phyloP scores from a whole-genome alignment of 2,888 invertebrate genomes.

The Andricus curvator region DNA sequence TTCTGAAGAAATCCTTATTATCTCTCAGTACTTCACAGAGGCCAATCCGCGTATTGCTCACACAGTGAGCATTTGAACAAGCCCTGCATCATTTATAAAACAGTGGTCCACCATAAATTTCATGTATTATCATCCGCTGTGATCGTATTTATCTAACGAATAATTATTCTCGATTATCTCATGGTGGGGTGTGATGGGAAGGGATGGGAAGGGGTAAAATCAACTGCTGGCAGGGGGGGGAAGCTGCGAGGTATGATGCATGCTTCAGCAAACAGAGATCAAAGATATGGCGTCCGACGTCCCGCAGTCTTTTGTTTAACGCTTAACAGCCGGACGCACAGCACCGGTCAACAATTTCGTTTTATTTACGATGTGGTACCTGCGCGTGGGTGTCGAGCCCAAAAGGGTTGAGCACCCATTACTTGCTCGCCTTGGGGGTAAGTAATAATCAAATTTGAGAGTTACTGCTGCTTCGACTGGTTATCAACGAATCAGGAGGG shows the following conservation, averaged over 20 bases:
- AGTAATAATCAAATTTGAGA: slow-evolving; percentile 75
- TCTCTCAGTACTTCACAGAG: neutral
- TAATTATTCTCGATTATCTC: slow-evolving; percentile 76
- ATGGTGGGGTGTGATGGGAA: slow-evolving; percentile 41
- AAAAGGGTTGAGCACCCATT: slow-evolving; percentile 73
- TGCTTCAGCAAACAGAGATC: slow-evolving; percentile 73
- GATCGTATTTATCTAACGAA: slow-evolving; percentile 76
- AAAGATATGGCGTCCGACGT: slow-evolving; percentile 70
- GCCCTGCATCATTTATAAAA: slow-evolving; percentile 66
- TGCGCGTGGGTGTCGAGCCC: slow-evolving; percentile 69
- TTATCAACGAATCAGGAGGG: slow-evolving; percentile 41
- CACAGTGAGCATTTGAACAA: neutral
- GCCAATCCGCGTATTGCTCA: neutral
- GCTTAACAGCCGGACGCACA: slow-evolving; percentile 62
- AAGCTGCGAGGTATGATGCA: slow-evolving; percentile 62
- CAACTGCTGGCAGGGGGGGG: neutral
- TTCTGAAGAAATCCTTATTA: neutral
- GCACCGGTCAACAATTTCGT: slow-evolving; percentile 72
- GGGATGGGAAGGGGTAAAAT: slow-evolving; percentile 30
- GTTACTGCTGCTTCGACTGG: slow-evolving; percentile 66
- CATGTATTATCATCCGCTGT: slow-evolving; percentile 66
- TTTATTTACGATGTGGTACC: slow-evolving; percentile 73
- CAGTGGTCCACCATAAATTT: slow-evolving; percentile 69
- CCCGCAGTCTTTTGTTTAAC: slow-evolving; percentile 72
- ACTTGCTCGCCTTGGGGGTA: slow-evolving; percentile 63